Percentiles rank a stretch among this genome's conserved stretches.
These are phyloP conservation scores for Anagyrus pseudococci DNA, from an alignment of 2,888 invertebrate species.

Conservation along the genomic window DNA sequence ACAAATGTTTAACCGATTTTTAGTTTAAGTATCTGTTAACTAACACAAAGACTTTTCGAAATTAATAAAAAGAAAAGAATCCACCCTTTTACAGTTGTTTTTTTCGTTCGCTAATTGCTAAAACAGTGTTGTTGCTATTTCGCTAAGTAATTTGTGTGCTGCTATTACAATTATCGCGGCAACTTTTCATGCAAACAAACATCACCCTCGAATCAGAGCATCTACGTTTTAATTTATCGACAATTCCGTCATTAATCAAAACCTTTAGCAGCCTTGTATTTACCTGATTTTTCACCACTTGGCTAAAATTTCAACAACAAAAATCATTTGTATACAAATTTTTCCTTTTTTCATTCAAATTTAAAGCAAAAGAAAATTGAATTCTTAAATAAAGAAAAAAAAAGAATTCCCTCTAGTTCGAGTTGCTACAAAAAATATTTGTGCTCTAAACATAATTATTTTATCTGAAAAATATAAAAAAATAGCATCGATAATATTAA, in stretches of 20 bases:
- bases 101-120: slow-evolving; percentile 34
- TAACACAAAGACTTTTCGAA: too few relatives aligned
- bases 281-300: slow-evolving; percentile 32
- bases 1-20: neutral
- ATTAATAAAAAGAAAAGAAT: too few relatives aligned
- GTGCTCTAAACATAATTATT: neutral
- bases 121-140: slow-evolving; percentile 37
- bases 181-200: slow-evolving; percentile 40
- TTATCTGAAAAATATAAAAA: neutral
- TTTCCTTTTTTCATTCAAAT: slow-evolving; percentile 1
- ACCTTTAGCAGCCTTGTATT: slow-evolving; percentile 42
- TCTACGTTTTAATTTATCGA: slow-evolving; percentile 50
- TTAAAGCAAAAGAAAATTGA: neutral
- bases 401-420: too few relatives aligned
- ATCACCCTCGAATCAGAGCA: slow-evolving; percentile 40
- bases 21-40: neutral
- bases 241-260: slow-evolving; percentile 52
- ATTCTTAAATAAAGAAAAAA: slow-evolving; percentile 3
- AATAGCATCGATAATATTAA: too few relatives aligned
- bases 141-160: slow-evolving; percentile 36
- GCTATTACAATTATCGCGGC: slow-evolving; percentile 38
- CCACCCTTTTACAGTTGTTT: slow-evolving; percentile 31
- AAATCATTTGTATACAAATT: too few relatives aligned
- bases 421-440: slow-evolving; percentile 28
- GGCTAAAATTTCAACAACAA: too few relatives aligned